Evolutionary conservation across 2,888 invertebrate genomes (phyloP).

Genomic region (Drosophila fungiperda): DNA sequence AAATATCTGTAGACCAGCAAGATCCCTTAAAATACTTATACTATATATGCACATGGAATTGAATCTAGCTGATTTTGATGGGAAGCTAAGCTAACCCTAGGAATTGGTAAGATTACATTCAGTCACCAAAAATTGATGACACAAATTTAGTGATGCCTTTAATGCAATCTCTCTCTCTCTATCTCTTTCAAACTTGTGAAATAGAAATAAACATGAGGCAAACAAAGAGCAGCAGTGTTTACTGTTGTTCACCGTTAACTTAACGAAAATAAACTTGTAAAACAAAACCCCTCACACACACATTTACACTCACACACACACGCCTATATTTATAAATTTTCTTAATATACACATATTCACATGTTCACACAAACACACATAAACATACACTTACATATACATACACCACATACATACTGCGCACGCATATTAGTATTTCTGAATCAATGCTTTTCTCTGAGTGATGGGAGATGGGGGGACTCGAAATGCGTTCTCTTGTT

Average conservation of each 20-base stretch:
- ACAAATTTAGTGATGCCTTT: background rate
- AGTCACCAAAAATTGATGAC: constrained; percentile 1
- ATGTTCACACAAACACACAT: background rate
- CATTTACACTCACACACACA: background rate
- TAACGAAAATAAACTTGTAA: background rate
- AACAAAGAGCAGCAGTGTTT: background rate
- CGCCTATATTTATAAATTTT: background rate
- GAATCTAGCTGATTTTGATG: constrained; percentile 17
- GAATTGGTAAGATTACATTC: background rate
- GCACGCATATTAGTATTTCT: constrained; percentile 13
- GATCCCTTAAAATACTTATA: constrained; percentile 19
- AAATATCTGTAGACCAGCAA: constrained; percentile 13
- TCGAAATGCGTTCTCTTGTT: constrained; percentile 36
- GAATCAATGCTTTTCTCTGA: background rate
- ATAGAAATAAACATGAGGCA: background rate
- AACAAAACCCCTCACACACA: background rate
- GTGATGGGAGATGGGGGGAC: constrained; percentile 1
- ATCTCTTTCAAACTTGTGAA: background rate
- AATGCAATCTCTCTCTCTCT: background rate
- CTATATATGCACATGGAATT: constrained; percentile 32
- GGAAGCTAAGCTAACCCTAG: constrained; percentile 7
- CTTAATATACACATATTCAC: constrained; percentile 4
- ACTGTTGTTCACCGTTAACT: background rate
- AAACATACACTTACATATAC: background rate
- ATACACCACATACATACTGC: constrained; percentile 3